A percentile compares a stretch with the other conserved stretches of the same genome.
Conservation (phyloP, 2,113 vertebrate species). For the Forbesichthys agassizii region DNA sequence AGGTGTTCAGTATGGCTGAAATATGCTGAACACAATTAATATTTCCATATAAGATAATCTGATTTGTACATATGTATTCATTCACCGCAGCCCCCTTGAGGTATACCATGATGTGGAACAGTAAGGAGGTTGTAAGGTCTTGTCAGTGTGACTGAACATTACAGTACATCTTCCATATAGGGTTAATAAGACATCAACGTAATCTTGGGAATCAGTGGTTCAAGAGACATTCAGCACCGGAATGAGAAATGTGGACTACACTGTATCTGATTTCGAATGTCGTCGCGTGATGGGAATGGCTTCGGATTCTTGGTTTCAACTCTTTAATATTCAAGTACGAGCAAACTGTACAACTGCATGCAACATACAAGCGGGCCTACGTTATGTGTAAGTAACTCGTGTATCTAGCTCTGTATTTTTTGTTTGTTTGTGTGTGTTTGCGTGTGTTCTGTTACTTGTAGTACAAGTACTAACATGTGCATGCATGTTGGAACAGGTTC, state of each 20-base stretch:
- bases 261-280: conserved; percentile 82
- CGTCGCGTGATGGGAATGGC: conserved; percentile 93
- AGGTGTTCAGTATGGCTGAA: conserved; percentile 45
- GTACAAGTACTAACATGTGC: conserved; percentile 83
- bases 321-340: conserved; percentile 92
- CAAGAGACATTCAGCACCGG: conserved; percentile 92
- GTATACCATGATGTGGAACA: conserved; percentile 84
- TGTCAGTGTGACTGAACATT: conserved; percentile 87
- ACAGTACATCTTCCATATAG: conserved; percentile 86
- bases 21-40: conserved; percentile 64
- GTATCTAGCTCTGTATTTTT: conserved; percentile 87
- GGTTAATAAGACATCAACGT: conserved; percentile 75
- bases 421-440: conserved; percentile 39
- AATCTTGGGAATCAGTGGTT: conserved; percentile 54
- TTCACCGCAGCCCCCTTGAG: conserved; percentile 84
- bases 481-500: conserved; percentile 94
- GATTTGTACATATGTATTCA: conserved; percentile 87
- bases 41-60: conserved; percentile 66
- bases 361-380: conserved; percentile 98
- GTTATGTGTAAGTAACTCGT: conserved; percentile 93
- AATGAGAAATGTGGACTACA: conserved; percentile 79
- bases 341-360: conserved; percentile 99
- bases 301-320: conserved; percentile 95
- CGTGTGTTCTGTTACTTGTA: conserved; percentile 70
- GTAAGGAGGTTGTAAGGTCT: conserved; percentile 79